Percentiles rank a stretch among this genome's conserved stretches.
These are phyloP conservation scores for Poecilobothrus nobilitatus DNA, from an alignment of 2,888 invertebrate species.

Conservation along the genomic window DNA sequence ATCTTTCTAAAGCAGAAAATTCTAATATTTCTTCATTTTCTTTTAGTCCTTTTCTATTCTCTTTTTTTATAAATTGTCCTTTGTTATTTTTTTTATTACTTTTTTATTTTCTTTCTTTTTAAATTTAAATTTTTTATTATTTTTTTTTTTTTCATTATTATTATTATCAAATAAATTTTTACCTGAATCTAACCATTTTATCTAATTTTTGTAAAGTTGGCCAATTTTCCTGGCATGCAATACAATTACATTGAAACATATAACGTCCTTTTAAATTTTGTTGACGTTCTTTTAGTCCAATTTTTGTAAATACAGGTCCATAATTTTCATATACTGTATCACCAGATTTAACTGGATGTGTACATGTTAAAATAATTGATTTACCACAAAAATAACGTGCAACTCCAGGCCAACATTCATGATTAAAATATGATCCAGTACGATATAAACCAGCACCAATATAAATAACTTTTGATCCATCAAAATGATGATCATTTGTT, in stretches of 20 bases:
- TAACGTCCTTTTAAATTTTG: conserved; percentile 60
- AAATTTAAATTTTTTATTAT: too few relatives aligned
- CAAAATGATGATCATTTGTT: conserved; percentile 45
- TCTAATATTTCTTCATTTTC: too few relatives aligned
- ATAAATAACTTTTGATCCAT: conserved; percentile 36
- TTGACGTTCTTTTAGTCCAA: conserved; percentile 51
- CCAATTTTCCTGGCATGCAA: conserved; percentile 68
- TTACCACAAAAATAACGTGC: conserved; percentile 69
- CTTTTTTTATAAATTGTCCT: too few relatives aligned
- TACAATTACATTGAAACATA: conserved; percentile 69
- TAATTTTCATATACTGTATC: conserved; percentile 75
- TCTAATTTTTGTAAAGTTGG: conserved; percentile 55
- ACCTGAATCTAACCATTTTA: conserved; percentile 40
- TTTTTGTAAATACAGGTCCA: conserved; percentile 65
- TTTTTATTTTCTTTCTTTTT: too few relatives aligned
- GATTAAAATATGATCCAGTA: conserved; percentile 71
- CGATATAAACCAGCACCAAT: conserved; percentile 63
- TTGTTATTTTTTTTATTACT: too few relatives aligned
- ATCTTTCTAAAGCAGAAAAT: too few relatives aligned
- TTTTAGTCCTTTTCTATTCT: too few relatives aligned
- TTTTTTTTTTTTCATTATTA: too few relatives aligned
- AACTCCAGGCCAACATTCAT: conserved; percentile 72
- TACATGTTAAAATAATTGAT: conserved; percentile 59
- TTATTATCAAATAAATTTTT: not conserved
- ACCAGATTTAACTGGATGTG: conserved; percentile 55